phyloP scores from a whole-genome alignment of 2,888 invertebrate species.

The Labia minor region DNA sequence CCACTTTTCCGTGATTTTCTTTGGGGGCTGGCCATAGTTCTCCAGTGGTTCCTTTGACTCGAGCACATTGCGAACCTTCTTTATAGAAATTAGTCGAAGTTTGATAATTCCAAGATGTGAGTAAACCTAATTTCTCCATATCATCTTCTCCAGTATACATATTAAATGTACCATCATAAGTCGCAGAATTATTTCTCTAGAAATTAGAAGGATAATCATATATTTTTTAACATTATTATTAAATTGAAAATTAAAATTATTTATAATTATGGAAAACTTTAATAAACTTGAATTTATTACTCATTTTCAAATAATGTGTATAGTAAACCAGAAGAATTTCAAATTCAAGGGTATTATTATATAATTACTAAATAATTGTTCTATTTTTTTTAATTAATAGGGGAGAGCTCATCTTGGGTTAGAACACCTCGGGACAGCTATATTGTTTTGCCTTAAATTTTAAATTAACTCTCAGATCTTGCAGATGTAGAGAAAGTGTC shows the following conservation, averaged over 20 bases:
- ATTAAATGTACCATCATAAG: slow-evolving; percentile 65
- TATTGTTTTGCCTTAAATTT: too few relatives aligned
- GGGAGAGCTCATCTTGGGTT: too few relatives aligned
- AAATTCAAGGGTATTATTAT: too few relatives aligned
- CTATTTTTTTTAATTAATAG: too few relatives aligned
- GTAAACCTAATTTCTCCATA: slow-evolving; percentile 52
- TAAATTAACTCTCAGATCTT: too few relatives aligned
- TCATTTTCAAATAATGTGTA: slow-evolving; percentile 21
- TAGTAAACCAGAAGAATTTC: too few relatives aligned
- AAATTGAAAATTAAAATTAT: slow-evolving; percentile 16
- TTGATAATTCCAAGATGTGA: slow-evolving; percentile 59
- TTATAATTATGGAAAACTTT: slow-evolving; percentile 18
- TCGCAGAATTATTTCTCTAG: slow-evolving; percentile 61
- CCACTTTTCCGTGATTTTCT: slow-evolving; percentile 43
- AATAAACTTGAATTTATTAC: too few relatives aligned
- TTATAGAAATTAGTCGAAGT: slow-evolving; percentile 45
- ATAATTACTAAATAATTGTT: too few relatives aligned
- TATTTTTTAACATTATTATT: slow-evolving; percentile 17
- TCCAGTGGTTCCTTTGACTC: slow-evolving; percentile 61
- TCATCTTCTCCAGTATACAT: slow-evolving; percentile 62
- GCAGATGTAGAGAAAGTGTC: too few relatives aligned
- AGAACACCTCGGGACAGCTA: too few relatives aligned
- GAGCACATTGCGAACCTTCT: slow-evolving; percentile 46
- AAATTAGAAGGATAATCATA: slow-evolving; percentile 32
- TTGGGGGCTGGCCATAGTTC: slow-evolving; percentile 67